These are phyloP conservation scores for Meloidogyne floridensis DNA, from an alignment of 1,140 invertebrate genomes.

Conservation along the genomic window DNA sequence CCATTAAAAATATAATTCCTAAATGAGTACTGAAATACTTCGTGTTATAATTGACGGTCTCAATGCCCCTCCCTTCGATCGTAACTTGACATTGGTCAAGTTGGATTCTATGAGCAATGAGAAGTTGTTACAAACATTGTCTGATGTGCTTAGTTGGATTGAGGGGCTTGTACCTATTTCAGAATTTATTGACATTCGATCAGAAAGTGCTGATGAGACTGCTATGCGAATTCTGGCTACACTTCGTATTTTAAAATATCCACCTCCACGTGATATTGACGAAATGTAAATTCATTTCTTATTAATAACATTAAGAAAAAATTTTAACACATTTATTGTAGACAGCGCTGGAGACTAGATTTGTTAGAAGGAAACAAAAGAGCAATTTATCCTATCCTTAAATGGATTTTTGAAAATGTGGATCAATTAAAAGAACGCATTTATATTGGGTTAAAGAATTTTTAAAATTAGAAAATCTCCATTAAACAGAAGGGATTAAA, in stretches of 20 bases:
- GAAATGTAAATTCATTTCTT: conserved; percentile 46
- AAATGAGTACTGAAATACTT: conserved; percentile 41
- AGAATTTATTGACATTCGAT: conserved; percentile 46
- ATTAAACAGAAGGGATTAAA: background rate
- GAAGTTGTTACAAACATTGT: conserved; percentile 41
- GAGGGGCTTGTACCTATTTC: conserved; percentile 28
- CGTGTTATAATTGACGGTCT: conserved; percentile 50
- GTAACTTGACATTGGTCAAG: conserved; percentile 46
- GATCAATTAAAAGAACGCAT: conserved; percentile 53
- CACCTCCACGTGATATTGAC: conserved; percentile 53
- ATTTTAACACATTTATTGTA: conserved; percentile 22
- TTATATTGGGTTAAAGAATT: conserved; percentile 34
- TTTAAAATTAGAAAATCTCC: background rate
- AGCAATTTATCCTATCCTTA: conserved; percentile 50
- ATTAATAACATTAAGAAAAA: background rate
- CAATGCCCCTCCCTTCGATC: conserved; percentile 44
- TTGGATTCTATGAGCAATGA: conserved; percentile 48
- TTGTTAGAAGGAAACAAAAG: conserved; percentile 54
- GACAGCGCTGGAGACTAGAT: conserved; percentile 54
- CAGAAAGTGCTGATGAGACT: conserved; percentile 54
- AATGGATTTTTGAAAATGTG: conserved; percentile 59
- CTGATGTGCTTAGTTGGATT: conserved; percentile 53
- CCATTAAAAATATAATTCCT: too few species aligned
- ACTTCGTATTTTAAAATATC: conserved; percentile 52
- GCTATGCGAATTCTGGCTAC: conserved; percentile 50